These are phyloP conservation scores for Cistogaster globosa DNA, from an alignment of 2,888 invertebrate species.

Conservation along the genomic window DNA sequence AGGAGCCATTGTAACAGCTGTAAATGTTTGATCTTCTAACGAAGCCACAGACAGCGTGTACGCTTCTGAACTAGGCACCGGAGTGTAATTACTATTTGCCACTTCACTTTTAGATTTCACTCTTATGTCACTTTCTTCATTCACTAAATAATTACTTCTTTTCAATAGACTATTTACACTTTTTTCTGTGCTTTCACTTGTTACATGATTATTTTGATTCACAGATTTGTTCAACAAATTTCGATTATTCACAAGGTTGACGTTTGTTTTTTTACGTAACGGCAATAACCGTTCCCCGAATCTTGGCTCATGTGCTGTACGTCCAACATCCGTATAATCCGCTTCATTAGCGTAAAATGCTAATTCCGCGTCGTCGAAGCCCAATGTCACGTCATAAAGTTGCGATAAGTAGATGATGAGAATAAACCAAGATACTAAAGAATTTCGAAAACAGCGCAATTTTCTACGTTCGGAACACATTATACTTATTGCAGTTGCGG, in stretches of 20 bases:
- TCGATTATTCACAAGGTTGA: constrained; percentile 36
- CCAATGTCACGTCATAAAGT: constrained; percentile 69
- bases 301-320: constrained; percentile 76
- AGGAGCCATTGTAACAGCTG: constrained; percentile 32
- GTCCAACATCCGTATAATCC: constrained; percentile 69
- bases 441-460: constrained; percentile 62
- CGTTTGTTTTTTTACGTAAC: constrained; percentile 76
- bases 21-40: constrained; percentile 56
- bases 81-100: constrained; percentile 60
- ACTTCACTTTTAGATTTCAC: constrained; percentile 67
- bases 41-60: constrained; percentile 67
- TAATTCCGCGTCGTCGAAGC: constrained; percentile 61
- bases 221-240: constrained; percentile 59
- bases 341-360: constrained; percentile 64
- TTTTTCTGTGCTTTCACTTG: constrained; percentile 67
- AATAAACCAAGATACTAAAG: constrained; percentile 35
- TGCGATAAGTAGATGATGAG: constrained; percentile 48
- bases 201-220: constrained; percentile 48
- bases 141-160: constrained; percentile 75
- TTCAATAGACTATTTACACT: constrained; percentile 76
- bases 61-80: constrained; percentile 52
- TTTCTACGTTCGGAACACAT: constrained; percentile 66
- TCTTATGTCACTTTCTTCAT: constrained; percentile 74
- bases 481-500: constrained; percentile 68
- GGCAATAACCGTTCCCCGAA: constrained; percentile 80